Percentiles rank a stretch among this genome's conserved stretches.
phyloP scores from a whole-genome alignment of 2,888 invertebrate species.

The Ommatoiulus sabulosus region DNA sequence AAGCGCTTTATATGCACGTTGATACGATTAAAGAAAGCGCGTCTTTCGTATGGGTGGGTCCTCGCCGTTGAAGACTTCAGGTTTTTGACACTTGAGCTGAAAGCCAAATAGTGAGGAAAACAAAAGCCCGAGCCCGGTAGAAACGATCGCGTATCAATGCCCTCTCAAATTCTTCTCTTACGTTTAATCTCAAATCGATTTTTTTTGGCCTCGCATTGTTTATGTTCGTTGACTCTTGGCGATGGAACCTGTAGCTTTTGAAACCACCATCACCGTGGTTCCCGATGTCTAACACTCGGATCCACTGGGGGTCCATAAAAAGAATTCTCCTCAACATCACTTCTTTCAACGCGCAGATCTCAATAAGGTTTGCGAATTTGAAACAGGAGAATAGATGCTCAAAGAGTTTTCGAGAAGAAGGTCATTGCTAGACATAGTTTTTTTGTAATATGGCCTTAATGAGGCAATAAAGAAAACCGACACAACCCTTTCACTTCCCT shows the following conservation, averaged over 20 bases:
- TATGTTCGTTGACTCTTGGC: conserved; percentile 25
- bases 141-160: background rate
- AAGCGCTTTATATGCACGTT: conserved; percentile 14
- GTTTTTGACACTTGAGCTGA: conserved; percentile 23
- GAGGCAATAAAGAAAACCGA: too few relatives aligned
- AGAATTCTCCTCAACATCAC: background rate
- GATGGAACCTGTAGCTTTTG: background rate
- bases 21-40: background rate
- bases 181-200: conserved; percentile 21
- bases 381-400: too few relatives aligned
- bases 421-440: too few relatives aligned
- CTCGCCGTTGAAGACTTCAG: background rate
- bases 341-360: too few relatives aligned
- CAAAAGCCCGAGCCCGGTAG: conserved; percentile 31
- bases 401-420: too few relatives aligned
- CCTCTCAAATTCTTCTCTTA: conserved; percentile 13
- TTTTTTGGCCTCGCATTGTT: background rate
- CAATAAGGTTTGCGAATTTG: too few relatives aligned
- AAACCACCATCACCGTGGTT: background rate
- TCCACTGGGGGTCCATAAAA: background rate
- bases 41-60: conserved; percentile 10
- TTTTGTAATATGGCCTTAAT: too few relatives aligned
- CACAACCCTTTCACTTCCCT: too few relatives aligned
- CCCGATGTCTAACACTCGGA: background rate
- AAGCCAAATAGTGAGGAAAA: background rate